A percentile compares a stretch with the other conserved stretches of the same genome.
Evolutionary conservation across 2,113 vertebrate species (phyloP).

Genomic region (Burhinus oedicnemus): DNA sequence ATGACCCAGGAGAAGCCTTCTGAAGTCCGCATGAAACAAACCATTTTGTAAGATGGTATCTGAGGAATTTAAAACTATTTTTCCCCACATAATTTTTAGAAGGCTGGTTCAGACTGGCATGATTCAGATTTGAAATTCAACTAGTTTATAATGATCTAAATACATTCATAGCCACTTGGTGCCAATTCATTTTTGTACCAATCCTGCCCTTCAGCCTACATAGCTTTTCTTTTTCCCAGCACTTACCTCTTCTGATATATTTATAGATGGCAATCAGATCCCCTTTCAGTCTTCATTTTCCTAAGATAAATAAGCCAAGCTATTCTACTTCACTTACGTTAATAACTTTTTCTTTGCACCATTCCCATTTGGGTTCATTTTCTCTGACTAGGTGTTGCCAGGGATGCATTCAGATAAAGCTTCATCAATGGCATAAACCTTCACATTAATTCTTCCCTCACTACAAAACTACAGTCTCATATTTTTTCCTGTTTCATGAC

Average conservation of each 20-base stretch:
- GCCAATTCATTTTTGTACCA: background rate
- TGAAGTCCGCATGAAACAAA: background rate
- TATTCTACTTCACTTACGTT: background rate
- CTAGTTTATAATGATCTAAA: background rate
- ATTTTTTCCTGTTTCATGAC: background rate
- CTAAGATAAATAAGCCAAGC: conserved; percentile 15
- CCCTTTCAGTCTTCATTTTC: conserved; percentile 23
- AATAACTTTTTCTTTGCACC: background rate
- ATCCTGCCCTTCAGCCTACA: background rate
- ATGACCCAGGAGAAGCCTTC: background rate
- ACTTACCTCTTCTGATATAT: background rate
- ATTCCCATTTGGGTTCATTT: background rate
- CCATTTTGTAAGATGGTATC: background rate
- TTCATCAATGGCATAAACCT: background rate
- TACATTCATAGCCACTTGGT: background rate
- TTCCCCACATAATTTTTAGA: background rate
- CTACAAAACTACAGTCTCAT: background rate
- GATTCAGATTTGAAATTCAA: background rate
- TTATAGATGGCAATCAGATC: conserved; percentile 36
- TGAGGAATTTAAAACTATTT: background rate
- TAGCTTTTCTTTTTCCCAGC: background rate
- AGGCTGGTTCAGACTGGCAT: background rate
- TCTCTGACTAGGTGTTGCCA: background rate
- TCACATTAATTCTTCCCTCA: background rate
- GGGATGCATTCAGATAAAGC: background rate